Evolutionary conservation across 2,113 vertebrate genomes (phyloP), one percentile per base, ranked within the genome.

Genomic region (Hippocampus barbouri): DNA sequence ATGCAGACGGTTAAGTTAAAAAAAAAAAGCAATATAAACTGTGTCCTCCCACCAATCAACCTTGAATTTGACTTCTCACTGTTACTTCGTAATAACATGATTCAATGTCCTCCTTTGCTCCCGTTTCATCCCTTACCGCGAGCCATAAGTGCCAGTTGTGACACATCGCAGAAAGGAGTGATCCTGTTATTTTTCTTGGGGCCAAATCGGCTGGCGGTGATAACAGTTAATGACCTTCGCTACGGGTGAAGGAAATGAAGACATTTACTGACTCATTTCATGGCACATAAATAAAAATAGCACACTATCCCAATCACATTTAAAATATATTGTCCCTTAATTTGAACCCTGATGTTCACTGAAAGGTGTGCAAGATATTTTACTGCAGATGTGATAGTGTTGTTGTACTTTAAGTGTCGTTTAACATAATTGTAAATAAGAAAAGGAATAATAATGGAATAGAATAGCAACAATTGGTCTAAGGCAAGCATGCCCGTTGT

Each of bases 221-320:
- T 64, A 63, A 38, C 61, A 40, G 34, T 63, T 63, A 40, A 79
- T 80, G 62, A 86, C 72, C 79, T 86, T 8, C 1, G 20, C 16
- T 41, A 2, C 3, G 8, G 38, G 23, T n/a, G 38, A 64, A 41
- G 61, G 38, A 21, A 63, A 21, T 51, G 16, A 8, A 53, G 14
- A n/a, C 27, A 72, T 43, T 27, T 4, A n/a, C 11, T 53, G 51
- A 68, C 49, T 49, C 25, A 23, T 15, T 47, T 47, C 9, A 47
- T 18, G 12, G 43, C 8, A 21, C 4, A 41, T 30, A 30, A 62
- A 25, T 25, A 16, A 40, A 30, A 25, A 45, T 2, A 25, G 27
- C 12, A 12, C 56, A 59, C 10, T 47, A 47, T 47, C 45, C 45
- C 14, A 47, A 15, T 15, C 45, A 16, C 12, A 15, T 15, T 15